Conservation (phyloP, 1,140 invertebrate genomes). For the Cydia strobilella region DNA sequence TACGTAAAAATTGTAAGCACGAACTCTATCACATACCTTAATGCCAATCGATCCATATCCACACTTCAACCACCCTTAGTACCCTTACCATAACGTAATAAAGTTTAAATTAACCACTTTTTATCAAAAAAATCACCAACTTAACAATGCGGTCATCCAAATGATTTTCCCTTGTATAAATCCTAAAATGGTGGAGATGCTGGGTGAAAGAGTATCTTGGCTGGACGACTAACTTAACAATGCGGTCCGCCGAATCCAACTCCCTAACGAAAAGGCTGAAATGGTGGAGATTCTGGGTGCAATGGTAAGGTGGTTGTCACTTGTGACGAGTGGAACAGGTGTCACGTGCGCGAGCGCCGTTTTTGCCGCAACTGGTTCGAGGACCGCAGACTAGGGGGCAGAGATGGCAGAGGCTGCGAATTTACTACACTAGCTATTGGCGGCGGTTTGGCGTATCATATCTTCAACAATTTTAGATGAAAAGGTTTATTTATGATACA, state of each 20-base stretch:
- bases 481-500: too few relatives aligned
- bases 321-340: slow-evolving; percentile 58
- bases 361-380: slow-evolving; percentile 49
- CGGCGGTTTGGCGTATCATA: too few relatives aligned
- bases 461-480: too few relatives aligned
- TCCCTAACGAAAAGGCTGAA: slow-evolving; percentile 38
- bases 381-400: slow-evolving; percentile 18
- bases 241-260: background rate
- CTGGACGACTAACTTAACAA: background rate
- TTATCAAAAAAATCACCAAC: background rate
- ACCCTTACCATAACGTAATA: background rate
- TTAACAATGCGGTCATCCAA: background rate
- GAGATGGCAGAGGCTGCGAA: background rate
- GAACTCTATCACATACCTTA: too few relatives aligned
- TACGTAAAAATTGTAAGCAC: too few relatives aligned
- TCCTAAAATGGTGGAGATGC: background rate
- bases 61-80: background rate
- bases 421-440: too few relatives aligned
- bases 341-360: slow-evolving; percentile 62
- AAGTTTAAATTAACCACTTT: background rate
- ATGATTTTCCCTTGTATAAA: background rate
- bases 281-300: slow-evolving; percentile 37
- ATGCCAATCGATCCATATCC: background rate
- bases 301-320: slow-evolving; percentile 32
- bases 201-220: background rate